Percentiles rank a stretch among this genome's conserved stretches.
These are phyloP conservation scores for Flabesymbios commensalis DNA, from an alignment of 2,888 invertebrate species.

Conservation along the genomic window DNA sequence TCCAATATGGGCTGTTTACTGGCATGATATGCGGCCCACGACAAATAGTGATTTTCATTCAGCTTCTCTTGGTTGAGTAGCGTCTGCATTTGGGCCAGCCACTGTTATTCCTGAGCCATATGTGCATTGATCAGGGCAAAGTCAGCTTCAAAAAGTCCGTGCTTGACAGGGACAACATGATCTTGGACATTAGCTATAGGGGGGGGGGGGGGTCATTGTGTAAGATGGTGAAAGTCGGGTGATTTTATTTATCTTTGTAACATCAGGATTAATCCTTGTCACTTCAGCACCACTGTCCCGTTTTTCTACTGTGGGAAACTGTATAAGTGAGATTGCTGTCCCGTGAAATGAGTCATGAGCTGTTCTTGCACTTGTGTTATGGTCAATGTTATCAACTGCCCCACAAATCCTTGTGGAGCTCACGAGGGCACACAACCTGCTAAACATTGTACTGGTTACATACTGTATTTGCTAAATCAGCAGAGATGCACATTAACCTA, in stretches of 20 bases:
- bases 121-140: no score
- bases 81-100: no score
- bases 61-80: no score
- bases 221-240: background rate
- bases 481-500: slow-evolving; percentile 35
- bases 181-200: no score
- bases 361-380: slow-evolving; percentile 32
- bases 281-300: slow-evolving; percentile 6
- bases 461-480: slow-evolving; percentile 19
- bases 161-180: no score
- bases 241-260: background rate
- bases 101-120: no score
- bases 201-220: background rate
- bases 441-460: slow-evolving; percentile 15
- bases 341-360: slow-evolving; percentile 29
- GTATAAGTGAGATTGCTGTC: slow-evolving; percentile 33
- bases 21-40: slow-evolving; percentile 18
- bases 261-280: background rate
- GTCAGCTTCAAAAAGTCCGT: no score
- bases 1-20: no score
- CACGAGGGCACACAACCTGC: slow-evolving; percentile 18
- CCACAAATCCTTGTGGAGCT: slow-evolving; percentile 26
- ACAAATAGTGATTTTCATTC: background rate
- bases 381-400: slow-evolving; percentile 38
- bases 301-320: slow-evolving; percentile 20